Evolutionary conservation across 1,140 invertebrate species (phyloP), one percentile per base, ranked within the genome.

Genomic region (Diplogasteroides magnus): DNA sequence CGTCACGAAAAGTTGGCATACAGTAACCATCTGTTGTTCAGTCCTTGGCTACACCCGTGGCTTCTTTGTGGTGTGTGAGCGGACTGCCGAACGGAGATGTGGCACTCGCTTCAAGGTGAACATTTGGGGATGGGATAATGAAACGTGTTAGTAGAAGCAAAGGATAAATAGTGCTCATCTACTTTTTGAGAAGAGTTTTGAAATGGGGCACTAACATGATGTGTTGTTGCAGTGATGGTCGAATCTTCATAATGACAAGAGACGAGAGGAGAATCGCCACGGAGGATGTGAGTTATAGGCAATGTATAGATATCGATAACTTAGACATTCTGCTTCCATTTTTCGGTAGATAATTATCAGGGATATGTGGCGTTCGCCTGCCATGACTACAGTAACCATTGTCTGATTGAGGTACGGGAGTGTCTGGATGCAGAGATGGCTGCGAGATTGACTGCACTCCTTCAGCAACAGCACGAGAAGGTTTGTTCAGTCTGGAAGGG

Each of bases 31-130:
- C 6, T 6, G 37, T 6, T 76, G 80, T 86, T 29, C 88, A 93
- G 77, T 89, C 90, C 0, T 88, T 97, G 29, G 80, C 86, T 19
- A 85, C 95, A 64, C 93, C 94, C 0, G 88, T 90, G 1, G 89
- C 91, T 64, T 92, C 91, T 26, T 88, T 97, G 6, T 98, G 95
- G 95, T 88, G 88, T 61, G 89, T 95, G 0, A 87, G 88, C 65
- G 87, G 88, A 68, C 82, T 97, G 23, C 77, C 85, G 2, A 95
- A 96, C 85, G 90, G 89, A 14, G 93, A 97, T 84, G 88, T 98
- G 79, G 91, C 91, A n/a, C 89, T 91, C 71, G 94, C 92, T 48
- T 6, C 6, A 48, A 48, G 37, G 37, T 48, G 37, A 48, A n/a
- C n/a, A n/a, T n/a, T n/a, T n/a, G n/a, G n/a, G n/a, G n/a, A n/a